Conservation (phyloP, 2,797 vertebrate species). For the Pangasius krempfi region DNA sequence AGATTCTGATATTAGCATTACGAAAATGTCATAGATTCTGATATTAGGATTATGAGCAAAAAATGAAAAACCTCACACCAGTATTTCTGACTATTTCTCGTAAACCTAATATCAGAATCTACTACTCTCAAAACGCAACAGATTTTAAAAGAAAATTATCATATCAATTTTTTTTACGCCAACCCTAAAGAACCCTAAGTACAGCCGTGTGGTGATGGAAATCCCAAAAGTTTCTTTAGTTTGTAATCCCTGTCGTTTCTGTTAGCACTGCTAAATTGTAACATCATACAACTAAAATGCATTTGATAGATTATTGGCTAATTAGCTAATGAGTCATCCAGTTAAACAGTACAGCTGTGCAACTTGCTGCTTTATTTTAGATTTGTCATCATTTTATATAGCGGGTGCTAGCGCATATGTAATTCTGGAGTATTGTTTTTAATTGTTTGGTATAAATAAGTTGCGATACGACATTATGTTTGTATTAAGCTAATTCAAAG, state of each 20-base stretch:
- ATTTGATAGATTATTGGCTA: not conserved
- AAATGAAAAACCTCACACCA: not conserved
- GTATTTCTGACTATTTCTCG: not conserved
- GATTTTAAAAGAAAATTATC: not conserved
- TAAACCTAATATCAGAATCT: not conserved
- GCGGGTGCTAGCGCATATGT: too few relatives aligned
- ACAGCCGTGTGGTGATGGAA: not conserved
- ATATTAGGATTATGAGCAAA: not conserved
- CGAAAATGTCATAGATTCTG: too few relatives aligned
- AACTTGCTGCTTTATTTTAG: too few relatives aligned
- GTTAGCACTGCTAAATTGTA: not conserved
- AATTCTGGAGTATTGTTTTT: too few relatives aligned
- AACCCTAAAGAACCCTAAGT: not conserved
- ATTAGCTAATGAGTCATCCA: not conserved
- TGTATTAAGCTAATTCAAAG: not conserved
- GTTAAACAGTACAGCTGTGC: too few relatives aligned
- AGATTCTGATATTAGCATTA: too few relatives aligned
- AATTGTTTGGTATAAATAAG: too few relatives aligned
- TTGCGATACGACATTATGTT: not conserved
- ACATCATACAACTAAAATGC: not conserved
- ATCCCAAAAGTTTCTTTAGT: not conserved
- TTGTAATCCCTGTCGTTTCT: not conserved
- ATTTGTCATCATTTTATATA: too few relatives aligned
- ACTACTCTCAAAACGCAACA: too few relatives aligned
- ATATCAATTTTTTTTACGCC: not conserved